A percentile compares a stretch with the other conserved stretches of the same genome.
Conservation (phyloP, 2,113 vertebrate species). For the Oreotragus oreotragus region DNA sequence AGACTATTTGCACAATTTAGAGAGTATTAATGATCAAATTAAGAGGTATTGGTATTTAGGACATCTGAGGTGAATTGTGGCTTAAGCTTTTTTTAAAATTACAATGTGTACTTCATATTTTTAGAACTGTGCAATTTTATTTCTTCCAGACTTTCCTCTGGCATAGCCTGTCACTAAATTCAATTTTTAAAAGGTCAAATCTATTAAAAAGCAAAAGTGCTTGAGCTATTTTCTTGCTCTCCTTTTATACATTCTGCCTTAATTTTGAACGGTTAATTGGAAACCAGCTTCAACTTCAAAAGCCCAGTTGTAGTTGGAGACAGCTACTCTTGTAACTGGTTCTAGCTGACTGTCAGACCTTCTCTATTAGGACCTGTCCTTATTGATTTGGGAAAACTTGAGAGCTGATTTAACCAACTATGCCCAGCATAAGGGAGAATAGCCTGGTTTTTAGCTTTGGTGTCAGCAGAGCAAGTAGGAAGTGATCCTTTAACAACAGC, state of each 20-base stretch:
- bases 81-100: conserved; percentile 14
- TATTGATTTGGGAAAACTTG: background rate
- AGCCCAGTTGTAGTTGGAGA: background rate
- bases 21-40: background rate
- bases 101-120: conserved; percentile 30
- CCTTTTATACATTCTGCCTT: background rate
- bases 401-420: background rate
- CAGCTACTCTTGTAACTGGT: background rate
- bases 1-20: background rate
- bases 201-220: conserved; percentile 60
- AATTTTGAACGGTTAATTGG: conserved; percentile 47
- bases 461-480: background rate
- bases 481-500: background rate
- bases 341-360: background rate
- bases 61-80: background rate
- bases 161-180: conserved; percentile 43
- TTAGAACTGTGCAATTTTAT: conserved; percentile 38
- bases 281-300: conserved; percentile 19
- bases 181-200: conserved; percentile 63
- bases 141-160: conserved; percentile 43
- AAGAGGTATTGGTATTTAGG: background rate
- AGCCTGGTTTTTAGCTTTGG: background rate
- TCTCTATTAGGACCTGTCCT: background rate
- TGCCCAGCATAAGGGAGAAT: background rate
- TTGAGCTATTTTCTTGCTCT: conserved; percentile 1